These are phyloP conservation scores for Crioceris asparagi DNA, from an alignment of 2,888 invertebrate genomes.

Conservation along the genomic window DNA sequence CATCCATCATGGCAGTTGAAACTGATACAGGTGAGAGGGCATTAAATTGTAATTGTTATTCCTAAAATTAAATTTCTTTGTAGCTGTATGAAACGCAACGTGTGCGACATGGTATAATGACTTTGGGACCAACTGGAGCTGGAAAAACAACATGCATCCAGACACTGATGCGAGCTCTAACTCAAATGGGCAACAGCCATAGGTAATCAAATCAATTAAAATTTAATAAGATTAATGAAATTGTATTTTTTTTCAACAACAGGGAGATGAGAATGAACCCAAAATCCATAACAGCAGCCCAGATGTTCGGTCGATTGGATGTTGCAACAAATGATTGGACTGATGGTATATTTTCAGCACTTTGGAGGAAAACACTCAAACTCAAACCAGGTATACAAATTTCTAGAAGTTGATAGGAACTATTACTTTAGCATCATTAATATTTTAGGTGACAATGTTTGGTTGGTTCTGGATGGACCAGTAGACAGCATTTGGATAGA, in stretches of 20 bases:
- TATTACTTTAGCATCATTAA: neutral
- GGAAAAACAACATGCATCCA: constrained; percentile 91
- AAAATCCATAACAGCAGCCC: constrained; percentile 92
- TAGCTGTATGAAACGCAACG: constrained; percentile 90
- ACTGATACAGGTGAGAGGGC: constrained; percentile 65
- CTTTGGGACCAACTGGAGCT: constrained; percentile 86
- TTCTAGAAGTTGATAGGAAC: neutral
- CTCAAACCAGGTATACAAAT: constrained; percentile 54
- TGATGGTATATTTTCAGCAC: constrained; percentile 92
- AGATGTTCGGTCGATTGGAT: constrained; percentile 94
- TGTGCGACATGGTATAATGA: constrained; percentile 94
- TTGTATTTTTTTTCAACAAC: constrained; percentile 6
- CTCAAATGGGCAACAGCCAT: constrained; percentile 74
- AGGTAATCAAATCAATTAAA: constrained; percentile 45
- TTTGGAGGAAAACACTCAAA: constrained; percentile 91
- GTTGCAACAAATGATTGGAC: constrained; percentile 99
- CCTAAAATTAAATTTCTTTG: constrained; percentile 12
- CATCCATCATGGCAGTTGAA: constrained; percentile 95
- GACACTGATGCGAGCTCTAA: constrained; percentile 80
- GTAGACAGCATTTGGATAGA: constrained; percentile 99
- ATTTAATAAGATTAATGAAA: constrained; percentile 2
- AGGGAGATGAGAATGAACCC: constrained; percentile 96
- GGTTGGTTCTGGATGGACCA: constrained; percentile 92
- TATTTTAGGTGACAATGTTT: constrained; percentile 63
- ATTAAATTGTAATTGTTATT: neutral